These are phyloP conservation scores for Coccyzus lansbergi DNA, from an alignment of 2,797 vertebrate genomes.

Conservation along the genomic window DNA sequence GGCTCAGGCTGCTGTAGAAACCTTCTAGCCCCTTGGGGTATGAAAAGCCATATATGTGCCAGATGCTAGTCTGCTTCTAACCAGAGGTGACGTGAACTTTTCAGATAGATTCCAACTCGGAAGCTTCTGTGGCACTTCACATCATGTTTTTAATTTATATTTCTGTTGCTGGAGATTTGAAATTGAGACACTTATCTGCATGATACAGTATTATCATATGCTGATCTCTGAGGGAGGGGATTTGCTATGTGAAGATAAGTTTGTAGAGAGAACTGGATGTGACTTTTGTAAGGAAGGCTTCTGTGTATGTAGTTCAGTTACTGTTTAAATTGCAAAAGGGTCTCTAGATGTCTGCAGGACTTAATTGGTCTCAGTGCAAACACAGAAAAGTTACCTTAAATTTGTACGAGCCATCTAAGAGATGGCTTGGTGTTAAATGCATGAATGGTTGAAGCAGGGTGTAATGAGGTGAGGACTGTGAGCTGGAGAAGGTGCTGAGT, in stretches of 20 bases:
- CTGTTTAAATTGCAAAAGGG: not conserved
- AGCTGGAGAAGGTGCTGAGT: not conserved
- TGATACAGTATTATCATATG: not conserved
- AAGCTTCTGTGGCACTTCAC: slow-evolving; percentile 11
- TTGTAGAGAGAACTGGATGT: not conserved
- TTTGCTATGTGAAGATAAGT: not conserved
- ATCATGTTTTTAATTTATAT: slow-evolving; percentile 1
- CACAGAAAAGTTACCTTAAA: not conserved
- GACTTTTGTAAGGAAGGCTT: not conserved
- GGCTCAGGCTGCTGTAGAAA: not conserved
- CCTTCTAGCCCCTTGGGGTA: not conserved
- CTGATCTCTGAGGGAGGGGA: not conserved
- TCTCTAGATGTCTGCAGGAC: not conserved
- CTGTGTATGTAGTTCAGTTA: not conserved
- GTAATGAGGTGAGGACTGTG: not conserved
- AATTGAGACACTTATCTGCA: not conserved
- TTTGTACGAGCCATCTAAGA: not conserved
- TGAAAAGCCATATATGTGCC: slow-evolving; percentile 15
- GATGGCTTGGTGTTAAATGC: not conserved
- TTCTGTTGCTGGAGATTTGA: not conserved
- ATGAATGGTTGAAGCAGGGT: not conserved
- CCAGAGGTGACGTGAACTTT: slow-evolving; percentile 24
- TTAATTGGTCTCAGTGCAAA: not conserved
- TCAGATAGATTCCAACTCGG: not conserved
- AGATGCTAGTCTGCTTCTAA: slow-evolving; percentile 39